Evolutionary conservation across 2,113 vertebrate genomes (phyloP).

Genomic region (Porphyrio hochstetteri): DNA sequence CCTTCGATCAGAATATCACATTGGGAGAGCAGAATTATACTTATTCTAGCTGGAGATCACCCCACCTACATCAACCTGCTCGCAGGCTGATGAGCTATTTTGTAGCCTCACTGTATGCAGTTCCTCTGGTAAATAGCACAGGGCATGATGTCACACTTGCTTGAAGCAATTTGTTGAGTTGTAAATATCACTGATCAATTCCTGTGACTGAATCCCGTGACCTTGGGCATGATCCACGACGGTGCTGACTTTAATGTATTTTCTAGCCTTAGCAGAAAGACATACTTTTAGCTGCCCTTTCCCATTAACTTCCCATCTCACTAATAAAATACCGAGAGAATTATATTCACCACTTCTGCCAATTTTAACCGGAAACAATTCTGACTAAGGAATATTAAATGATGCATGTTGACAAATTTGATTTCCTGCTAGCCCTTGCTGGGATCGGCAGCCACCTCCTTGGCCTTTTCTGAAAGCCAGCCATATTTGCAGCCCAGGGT

Average conservation of each 20-base stretch:
- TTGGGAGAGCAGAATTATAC: neutral
- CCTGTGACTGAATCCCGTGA: constrained; percentile 12
- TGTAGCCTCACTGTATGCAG: neutral
- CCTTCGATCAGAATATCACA: accelerated
- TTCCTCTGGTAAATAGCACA: neutral
- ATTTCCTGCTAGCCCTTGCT: neutral
- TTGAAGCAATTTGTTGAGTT: constrained; percentile 43
- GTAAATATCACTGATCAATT: constrained; percentile 58
- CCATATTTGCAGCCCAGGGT: neutral
- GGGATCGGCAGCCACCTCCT: neutral
- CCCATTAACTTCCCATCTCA: constrained; percentile 41
- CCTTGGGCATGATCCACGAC: constrained; percentile 27
- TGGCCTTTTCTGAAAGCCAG: neutral
- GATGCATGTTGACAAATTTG: neutral
- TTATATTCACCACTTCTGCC: constrained; percentile 29
- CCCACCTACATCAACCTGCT: neutral
- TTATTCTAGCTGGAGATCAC: neutral
- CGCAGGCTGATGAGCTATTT: neutral
- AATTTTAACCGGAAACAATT: neutral
- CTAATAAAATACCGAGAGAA: constrained; percentile 41
- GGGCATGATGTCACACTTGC: constrained; percentile 30
- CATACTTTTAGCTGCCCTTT: constrained; percentile 48
- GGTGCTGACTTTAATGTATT: constrained; percentile 15
- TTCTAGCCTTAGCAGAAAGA: constrained; percentile 35
- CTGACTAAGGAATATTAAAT: neutral